A percentile compares a stretch with the other conserved stretches of the same genome.
Evolutionary conservation across 2,888 invertebrate genomes (phyloP).

Genomic region (Prosopocoilus inquinatus): DNA sequence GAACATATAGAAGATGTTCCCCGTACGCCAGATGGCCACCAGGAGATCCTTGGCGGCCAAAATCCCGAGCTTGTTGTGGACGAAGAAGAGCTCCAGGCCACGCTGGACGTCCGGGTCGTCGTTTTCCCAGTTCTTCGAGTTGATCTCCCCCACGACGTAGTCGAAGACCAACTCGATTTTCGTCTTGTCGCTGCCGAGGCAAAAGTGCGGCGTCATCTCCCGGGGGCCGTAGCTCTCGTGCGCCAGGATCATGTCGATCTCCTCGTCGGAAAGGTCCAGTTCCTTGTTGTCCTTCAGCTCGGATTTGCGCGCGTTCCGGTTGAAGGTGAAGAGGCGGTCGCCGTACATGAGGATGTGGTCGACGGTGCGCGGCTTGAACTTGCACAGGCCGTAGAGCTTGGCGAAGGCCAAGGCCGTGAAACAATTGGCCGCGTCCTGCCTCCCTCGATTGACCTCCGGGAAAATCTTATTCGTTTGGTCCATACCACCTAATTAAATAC

Average conservation of each 20-base stretch:
- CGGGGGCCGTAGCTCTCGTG: slow-evolving; percentile 35
- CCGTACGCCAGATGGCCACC: slow-evolving; percentile 39
- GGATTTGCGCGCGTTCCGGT: slow-evolving; percentile 39
- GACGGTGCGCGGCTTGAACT: slow-evolving; percentile 58
- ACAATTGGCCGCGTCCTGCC: slow-evolving; percentile 58
- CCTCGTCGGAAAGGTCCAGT: slow-evolving; percentile 32
- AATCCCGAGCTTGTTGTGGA: slow-evolving; percentile 34
- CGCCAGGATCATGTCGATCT: slow-evolving; percentile 37
- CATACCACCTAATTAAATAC: slow-evolving; percentile 32
- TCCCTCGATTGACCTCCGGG: slow-evolving; percentile 41
- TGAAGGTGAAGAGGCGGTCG: slow-evolving; percentile 58
- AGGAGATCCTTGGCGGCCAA: slow-evolving; percentile 34
- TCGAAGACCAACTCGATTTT: slow-evolving; percentile 41
- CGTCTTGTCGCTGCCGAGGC: slow-evolving; percentile 44
- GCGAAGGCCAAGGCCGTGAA: slow-evolving; percentile 61
- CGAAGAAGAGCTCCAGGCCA: slow-evolving; percentile 40
- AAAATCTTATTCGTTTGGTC: slow-evolving; percentile 38
- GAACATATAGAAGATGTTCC: slow-evolving; percentile 34
- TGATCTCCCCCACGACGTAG: slow-evolving; percentile 43
- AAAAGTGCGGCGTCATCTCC: slow-evolving; percentile 41
- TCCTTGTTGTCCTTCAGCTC: slow-evolving; percentile 28
- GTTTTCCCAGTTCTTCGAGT: slow-evolving; percentile 33
- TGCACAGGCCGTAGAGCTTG: slow-evolving; percentile 55
- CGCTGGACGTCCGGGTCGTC: slow-evolving; percentile 41
- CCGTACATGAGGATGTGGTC: slow-evolving; percentile 64